Percentiles rank a stretch among this genome's conserved stretches.
These are phyloP conservation scores for Falco concolor DNA, from an alignment of 2,797 vertebrate species.

Conservation along the genomic window DNA sequence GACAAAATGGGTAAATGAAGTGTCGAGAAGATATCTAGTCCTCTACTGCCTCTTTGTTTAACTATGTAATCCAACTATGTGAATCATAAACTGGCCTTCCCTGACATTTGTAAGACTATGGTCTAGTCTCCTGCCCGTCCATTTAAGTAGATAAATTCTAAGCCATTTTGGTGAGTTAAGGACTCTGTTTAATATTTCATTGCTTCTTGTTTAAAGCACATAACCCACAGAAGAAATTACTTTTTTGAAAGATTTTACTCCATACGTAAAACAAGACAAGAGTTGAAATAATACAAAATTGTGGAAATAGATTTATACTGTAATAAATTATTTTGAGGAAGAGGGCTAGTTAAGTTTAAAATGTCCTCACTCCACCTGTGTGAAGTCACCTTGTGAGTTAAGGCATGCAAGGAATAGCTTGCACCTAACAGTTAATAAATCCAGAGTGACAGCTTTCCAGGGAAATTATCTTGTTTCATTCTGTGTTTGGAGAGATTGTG, in stretches of 20 bases:
- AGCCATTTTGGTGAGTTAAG: background rate
- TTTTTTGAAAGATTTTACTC: background rate
- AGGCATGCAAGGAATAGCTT: background rate
- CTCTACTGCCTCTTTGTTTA: background rate
- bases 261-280: background rate
- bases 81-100: background rate
- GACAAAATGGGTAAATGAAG: background rate
- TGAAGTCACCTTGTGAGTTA: background rate
- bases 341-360: background rate
- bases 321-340: background rate
- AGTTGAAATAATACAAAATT: background rate
- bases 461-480: background rate
- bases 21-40: background rate
- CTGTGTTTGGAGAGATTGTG: background rate
- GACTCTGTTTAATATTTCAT: background rate
- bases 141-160: background rate
- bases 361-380: background rate
- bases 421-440: background rate
- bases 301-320: background rate
- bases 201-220: background rate
- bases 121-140: background rate
- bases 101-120: background rate
- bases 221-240: background rate
- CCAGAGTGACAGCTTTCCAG: background rate
- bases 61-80: background rate